phyloP scores from a whole-genome alignment of 2,888 invertebrate genomes.

The Xylophagus ater region DNA sequence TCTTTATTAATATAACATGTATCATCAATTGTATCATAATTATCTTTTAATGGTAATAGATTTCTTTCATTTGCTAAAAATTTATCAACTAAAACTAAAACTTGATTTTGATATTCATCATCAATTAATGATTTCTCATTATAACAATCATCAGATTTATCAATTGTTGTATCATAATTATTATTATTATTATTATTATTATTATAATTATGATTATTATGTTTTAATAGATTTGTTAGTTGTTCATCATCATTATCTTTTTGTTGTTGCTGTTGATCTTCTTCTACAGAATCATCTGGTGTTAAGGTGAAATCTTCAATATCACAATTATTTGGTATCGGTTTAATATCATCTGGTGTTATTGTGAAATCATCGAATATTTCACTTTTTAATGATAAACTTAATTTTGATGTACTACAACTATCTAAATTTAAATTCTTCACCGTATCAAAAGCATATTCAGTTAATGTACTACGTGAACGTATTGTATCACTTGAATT shows the following conservation, averaged over 20 bases:
- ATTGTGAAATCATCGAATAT: constrained; percentile 21
- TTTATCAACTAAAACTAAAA: constrained; percentile 15
- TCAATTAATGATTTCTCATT: constrained; percentile 1
- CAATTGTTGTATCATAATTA: neutral
- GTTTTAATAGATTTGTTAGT: neutral
- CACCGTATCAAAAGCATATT: constrained; percentile 22
- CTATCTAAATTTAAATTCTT: constrained; percentile 21
- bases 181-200: constrained; percentile 1
- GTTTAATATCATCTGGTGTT: constrained; percentile 18
- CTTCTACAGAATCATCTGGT: constrained; percentile 19
- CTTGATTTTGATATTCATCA: constrained; percentile 7
- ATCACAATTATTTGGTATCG: constrained; percentile 18
- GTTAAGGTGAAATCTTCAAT: constrained; percentile 23
- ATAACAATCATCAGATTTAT: neutral
- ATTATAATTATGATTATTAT: neutral
- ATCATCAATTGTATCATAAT: constrained; percentile 3
- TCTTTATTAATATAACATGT: neutral
- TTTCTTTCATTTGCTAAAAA: constrained; percentile 18
- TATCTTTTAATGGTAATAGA: neutral
- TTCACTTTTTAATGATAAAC: constrained; percentile 21
- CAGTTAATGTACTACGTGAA: constrained; percentile 20
- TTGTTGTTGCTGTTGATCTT: constrained; percentile 1
- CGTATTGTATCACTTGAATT: constrained; percentile 19
- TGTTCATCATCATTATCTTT: neutral
- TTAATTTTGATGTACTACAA: constrained; percentile 22